Evolutionary conservation across 23 tunicate species (phyloP), one percentile per base, ranked within the genome.

Genomic region (Pegea sp.): DNA sequence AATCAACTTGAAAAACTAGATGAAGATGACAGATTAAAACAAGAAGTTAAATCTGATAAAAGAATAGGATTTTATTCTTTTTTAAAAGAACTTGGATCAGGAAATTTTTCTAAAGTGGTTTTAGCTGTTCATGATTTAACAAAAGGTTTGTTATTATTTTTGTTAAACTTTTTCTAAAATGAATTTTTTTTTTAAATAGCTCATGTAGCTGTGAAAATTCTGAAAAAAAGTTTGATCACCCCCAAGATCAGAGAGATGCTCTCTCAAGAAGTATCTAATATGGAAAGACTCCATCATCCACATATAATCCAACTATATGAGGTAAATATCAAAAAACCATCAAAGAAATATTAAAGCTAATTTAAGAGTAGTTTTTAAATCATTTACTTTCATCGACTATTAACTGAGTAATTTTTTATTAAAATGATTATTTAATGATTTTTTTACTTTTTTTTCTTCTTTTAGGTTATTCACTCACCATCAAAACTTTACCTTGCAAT

Each of bases 251-350:
- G 68, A 52, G 54, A 71, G 29, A 51, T 84, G 20, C 68, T 84
- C 3, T 84, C 75, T 16, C 69, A 77, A 20, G 95, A 84, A 44
- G 65, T 84, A 51, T 62, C 71, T 30, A 84, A 65, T 63, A 67
- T 84, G 95, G 95, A 84, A 58, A 73, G 54, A 33, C 50, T 84
- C 29, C 95, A 84, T 58, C 95, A 84, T 33, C 95, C 95, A 5
- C 50, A 84, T 34, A 73, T 84, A 30, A 59, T 84, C 20, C 71
- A 64, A 38, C 48, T 84, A 7, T 84, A 66, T 54, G 95, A 84
- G 70, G 92, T 78, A 49, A 23, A 52, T 24, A 6, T 5, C 16
- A 8, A 8, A 8, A 16, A 8, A 38, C 46, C 16, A 38, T 38
- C 16, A 16, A 38, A 38, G 11, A 38, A 38, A 38, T 8, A 11